These are phyloP conservation scores for Ylistrum balloti DNA, from an alignment of 1,140 invertebrate species.

Conservation along the genomic window DNA sequence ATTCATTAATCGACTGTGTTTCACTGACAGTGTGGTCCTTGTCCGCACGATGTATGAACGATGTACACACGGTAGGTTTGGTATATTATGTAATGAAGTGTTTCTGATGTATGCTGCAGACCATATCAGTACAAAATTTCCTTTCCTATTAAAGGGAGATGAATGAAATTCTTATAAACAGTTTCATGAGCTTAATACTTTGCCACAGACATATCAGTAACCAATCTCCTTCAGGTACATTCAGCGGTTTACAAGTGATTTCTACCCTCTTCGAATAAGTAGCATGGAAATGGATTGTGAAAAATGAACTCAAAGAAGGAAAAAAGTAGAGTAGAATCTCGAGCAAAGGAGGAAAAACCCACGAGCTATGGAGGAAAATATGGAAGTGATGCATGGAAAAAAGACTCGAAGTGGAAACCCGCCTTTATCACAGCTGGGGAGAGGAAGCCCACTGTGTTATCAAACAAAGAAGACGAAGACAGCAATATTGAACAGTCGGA, in stretches of 20 bases:
- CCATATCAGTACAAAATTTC: too few relatives aligned
- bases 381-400: not conserved
- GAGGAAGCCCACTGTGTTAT: not conserved
- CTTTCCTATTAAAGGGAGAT: too few relatives aligned
- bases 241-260: not conserved
- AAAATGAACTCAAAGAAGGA: not conserved
- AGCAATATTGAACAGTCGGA: not conserved
- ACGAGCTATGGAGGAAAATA: not conserved
- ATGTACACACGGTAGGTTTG: too few relatives aligned
- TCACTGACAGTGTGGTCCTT: too few relatives aligned
- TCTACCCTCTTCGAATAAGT: not conserved
- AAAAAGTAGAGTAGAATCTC: not conserved
- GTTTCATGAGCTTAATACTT: too few relatives aligned
- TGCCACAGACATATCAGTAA: too few relatives aligned
- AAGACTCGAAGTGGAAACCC: not conserved
- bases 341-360: not conserved
- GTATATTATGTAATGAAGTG: too few relatives aligned
- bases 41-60: too few relatives aligned
- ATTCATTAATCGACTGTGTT: too few relatives aligned
- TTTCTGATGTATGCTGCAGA: too few relatives aligned
- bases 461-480: not conserved
- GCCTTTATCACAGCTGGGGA: not conserved
- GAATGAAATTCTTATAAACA: too few relatives aligned
- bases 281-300: constrained; percentile 10
- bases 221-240: not conserved